A percentile compares a stretch with the other conserved stretches of the same genome.
Conservation (phyloP, 2,888 invertebrate genomes). For the Ichneumoninae sp. region DNA sequence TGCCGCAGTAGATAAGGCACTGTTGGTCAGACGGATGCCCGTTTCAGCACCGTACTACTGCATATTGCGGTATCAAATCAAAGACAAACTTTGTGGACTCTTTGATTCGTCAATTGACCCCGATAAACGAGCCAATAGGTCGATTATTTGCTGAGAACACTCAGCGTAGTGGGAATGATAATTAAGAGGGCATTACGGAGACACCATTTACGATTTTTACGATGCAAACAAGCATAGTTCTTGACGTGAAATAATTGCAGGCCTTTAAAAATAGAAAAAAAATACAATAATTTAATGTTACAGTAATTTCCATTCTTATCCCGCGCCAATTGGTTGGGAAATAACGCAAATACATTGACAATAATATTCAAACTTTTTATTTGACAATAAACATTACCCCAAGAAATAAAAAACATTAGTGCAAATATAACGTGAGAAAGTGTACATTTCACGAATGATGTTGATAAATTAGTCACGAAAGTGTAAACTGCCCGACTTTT, state of each 20-base stretch:
- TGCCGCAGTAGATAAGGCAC: background rate
- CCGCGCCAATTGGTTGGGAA: background rate
- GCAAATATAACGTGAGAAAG: background rate
- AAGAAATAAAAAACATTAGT: background rate
- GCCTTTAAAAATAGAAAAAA: too few relatives aligned
- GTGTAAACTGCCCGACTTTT: background rate
- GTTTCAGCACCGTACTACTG: background rate
- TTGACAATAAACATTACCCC: background rate
- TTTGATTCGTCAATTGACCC: slow-evolving; percentile 37
- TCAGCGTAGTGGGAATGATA: background rate
- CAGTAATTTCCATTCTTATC: background rate
- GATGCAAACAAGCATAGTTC: background rate
- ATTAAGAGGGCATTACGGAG: background rate
- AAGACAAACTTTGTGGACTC: background rate
- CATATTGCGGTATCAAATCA: background rate
- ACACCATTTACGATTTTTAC: background rate
- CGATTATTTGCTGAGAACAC: slow-evolving; percentile 15
- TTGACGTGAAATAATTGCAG: background rate
- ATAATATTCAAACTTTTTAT: background rate
- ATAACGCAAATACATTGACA: background rate
- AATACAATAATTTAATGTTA: too few relatives aligned
- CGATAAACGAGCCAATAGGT: slow-evolving; percentile 11
- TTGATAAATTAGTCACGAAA: background rate
- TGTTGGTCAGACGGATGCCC: slow-evolving; percentile 12
- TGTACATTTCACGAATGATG: background rate